phyloP scores from a whole-genome alignment of 2,888 invertebrate genomes.

The Ditula angustiorana region DNA sequence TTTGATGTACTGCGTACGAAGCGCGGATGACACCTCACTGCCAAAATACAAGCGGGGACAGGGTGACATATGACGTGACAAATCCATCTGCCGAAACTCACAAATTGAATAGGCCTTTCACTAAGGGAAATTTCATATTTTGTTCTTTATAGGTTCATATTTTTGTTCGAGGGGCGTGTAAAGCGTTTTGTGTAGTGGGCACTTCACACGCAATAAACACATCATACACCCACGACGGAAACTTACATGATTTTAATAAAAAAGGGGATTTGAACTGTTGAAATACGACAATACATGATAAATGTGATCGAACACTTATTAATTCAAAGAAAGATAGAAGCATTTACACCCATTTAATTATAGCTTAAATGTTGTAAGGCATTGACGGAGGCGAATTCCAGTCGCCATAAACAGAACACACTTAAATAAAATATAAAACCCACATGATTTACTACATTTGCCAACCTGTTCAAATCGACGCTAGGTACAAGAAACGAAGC shows the following conservation, averaged over 20 bases:
- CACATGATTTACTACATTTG: too few relatives aligned
- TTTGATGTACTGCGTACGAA: constrained; percentile 41
- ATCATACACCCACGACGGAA: neutral
- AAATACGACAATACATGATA: neutral
- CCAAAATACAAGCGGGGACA: constrained; percentile 42
- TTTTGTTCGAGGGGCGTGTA: constrained; percentile 6
- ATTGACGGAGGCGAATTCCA: too few relatives aligned
- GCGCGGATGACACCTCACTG: constrained; percentile 43
- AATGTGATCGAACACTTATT: neutral
- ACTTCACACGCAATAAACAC: constrained; percentile 22
- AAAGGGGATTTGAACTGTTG: neutral
- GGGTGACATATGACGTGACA: constrained; percentile 63
- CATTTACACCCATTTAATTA: too few relatives aligned
- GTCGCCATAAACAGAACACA: too few relatives aligned
- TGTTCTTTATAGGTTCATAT: constrained; percentile 29
- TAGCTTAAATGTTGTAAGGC: too few relatives aligned
- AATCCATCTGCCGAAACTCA: constrained; percentile 55
- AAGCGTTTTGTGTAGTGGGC: constrained; percentile 20
- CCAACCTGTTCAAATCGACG: too few relatives aligned
- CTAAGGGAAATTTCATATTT: constrained; percentile 40
- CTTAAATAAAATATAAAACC: too few relatives aligned
- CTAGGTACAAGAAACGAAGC: too few relatives aligned
- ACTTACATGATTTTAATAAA: neutral
- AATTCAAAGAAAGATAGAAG: too few relatives aligned
- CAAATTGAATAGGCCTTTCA: constrained; percentile 52